A percentile compares a stretch with the other conserved stretches of the same genome.
Conservation (phyloP, 2,888 invertebrate species). For the Oxyteleia sp. region DNA sequence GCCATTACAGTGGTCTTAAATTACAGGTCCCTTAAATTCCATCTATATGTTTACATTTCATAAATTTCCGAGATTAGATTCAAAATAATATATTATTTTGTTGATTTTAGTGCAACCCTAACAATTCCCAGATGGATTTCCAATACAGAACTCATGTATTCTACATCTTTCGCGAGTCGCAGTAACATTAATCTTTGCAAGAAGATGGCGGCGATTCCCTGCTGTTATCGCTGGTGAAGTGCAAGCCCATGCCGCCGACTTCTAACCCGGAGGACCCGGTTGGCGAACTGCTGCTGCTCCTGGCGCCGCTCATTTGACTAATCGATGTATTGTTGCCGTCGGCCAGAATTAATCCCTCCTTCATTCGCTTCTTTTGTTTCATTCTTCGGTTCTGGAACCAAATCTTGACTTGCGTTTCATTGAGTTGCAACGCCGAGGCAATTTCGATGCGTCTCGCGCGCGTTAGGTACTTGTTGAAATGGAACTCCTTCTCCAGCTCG, state of each 20-base stretch:
- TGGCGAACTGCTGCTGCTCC: conserved; percentile 86
- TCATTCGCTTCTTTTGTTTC: conserved; percentile 99
- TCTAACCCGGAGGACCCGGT: conserved; percentile 84
- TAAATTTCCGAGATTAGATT: too few relatives aligned
- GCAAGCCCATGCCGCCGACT: conserved; percentile 78
- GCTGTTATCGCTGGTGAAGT: conserved; percentile 91
- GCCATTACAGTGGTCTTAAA: too few relatives aligned
- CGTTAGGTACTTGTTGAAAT: conserved; percentile 99
- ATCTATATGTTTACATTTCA: too few relatives aligned
- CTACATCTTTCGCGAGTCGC: not conserved
- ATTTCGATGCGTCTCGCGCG: conserved; percentile 99
- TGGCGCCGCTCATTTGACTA: conserved; percentile 84
- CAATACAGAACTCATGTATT: conserved; percentile 22
- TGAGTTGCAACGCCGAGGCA: conserved; percentile 97
- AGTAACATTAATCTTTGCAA: conserved; percentile 83
- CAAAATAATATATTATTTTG: too few relatives aligned
- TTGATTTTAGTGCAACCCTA: too few relatives aligned
- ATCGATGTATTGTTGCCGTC: conserved; percentile 87
- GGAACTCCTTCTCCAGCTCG: conserved; percentile 99
- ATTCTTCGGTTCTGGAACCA: conserved; percentile 99
- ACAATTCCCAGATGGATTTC: conserved; percentile 26
- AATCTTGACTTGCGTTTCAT: conserved; percentile 99
- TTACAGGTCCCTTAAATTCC: too few relatives aligned
- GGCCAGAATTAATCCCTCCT: conserved; percentile 94
- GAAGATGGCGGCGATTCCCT: conserved; percentile 89